Evolutionary conservation across 2,113 vertebrate species (phyloP), one percentile per base, ranked within the genome.

Genomic region (Notarius lentiginosus): DNA sequence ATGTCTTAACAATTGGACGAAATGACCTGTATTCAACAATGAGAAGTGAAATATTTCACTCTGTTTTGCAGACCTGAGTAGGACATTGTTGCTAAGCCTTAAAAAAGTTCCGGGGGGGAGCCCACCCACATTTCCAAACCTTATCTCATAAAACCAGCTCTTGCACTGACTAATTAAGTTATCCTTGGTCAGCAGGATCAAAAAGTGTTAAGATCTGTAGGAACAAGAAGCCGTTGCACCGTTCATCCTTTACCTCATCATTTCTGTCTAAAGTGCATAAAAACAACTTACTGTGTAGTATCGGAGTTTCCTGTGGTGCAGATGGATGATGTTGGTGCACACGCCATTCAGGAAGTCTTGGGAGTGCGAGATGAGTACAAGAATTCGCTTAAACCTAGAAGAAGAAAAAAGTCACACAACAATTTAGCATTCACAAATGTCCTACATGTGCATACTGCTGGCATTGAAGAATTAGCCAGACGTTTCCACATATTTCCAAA

Each of bases 301-400:
- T 90, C 99, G 99, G 30, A 99, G 96, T 56, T 99, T 99, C 85
- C 94, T 96, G 91, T 97, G 97, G 91, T 99, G 97, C 93, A 99
- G 94, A 90, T 99, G 96, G 88, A 97, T 99, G 90, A 99, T 99
- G 90, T 99, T 99, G 88, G 97, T 99, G 90, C 98, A 99, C 86
- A 99, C 97, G 0, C 98, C 98, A 0, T 99, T 99, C 89, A 99
- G 91, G 90, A 99, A 99, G 92, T 99, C 98, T 92, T 99, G 98
- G 60, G 98, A 99, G 86, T 99, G 98, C 0, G 98, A 99, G 92
- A 99, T 96, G 63, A 99, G 96, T 84, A 99, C 98, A 49, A 99
- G 96, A 92, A 99, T 99, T 89, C 98, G 95, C 92, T 96, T 98
- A 94, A 99, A 99, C 91, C 98, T 99, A 92, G n/a, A 41, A 8